Conservation (phyloP, 2,797 vertebrate genomes). For the Eulemur albifrons region DNA sequence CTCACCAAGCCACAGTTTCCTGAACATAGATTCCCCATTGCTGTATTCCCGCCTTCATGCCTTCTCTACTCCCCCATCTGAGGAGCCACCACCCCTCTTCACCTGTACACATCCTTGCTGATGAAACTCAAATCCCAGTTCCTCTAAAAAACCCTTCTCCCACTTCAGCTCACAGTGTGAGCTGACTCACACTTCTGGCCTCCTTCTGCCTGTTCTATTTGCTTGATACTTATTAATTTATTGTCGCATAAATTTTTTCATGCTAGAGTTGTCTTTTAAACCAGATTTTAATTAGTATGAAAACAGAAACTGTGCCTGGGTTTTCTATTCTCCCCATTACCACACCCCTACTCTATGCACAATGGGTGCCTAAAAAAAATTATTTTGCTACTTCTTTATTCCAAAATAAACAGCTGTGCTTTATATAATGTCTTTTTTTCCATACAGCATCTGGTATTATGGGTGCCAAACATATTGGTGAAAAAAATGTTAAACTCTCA, state of each 20-base stretch:
- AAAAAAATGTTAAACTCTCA: neutral
- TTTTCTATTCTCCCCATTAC: neutral
- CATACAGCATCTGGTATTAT: neutral
- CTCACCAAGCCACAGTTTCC: neutral
- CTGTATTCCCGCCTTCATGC: neutral
- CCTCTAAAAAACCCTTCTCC: neutral
- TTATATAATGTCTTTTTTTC: neutral
- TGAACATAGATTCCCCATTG: neutral
- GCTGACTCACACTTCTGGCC: neutral
- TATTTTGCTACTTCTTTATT: neutral
- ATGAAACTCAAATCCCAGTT: neutral
- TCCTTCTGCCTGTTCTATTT: neutral
- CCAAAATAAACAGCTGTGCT: neutral
- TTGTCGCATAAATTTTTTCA: neutral
- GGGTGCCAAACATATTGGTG: neutral
- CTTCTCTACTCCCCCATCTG: too few species aligned
- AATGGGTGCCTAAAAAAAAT: neutral
- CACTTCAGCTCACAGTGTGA: neutral
- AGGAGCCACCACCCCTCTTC: neutral
- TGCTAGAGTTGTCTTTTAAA: neutral
- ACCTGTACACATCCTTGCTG: neutral
- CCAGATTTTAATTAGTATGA: neutral
- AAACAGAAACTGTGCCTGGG: neutral
- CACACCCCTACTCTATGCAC: fast-evolving
- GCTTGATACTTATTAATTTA: neutral